phyloP scores from a whole-genome alignment of 2,113 vertebrate genomes.

The Pollimyrus isidori region DNA sequence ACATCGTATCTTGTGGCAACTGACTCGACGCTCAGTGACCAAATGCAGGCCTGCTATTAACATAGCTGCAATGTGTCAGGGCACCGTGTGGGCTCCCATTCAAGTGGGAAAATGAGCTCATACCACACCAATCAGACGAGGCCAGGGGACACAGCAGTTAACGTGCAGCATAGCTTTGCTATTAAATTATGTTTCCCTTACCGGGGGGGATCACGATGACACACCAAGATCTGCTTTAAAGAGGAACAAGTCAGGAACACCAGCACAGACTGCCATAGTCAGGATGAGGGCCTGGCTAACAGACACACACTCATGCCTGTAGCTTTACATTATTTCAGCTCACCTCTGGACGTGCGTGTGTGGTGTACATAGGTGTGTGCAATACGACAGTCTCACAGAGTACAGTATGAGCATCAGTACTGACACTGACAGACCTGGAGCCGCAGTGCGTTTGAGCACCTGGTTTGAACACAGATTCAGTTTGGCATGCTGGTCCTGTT shows the following conservation, averaged over 20 bases:
- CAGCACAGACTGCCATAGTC: background rate
- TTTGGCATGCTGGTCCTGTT: slow-evolving; percentile 43
- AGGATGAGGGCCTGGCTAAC: background rate
- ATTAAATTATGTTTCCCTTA: slow-evolving; percentile 12
- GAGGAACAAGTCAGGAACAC: background rate
- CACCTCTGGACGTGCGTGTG: background rate
- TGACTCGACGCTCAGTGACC: background rate
- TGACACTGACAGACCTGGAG: slow-evolving; percentile 41
- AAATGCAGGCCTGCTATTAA: background rate
- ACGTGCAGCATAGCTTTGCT: background rate
- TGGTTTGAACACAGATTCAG: slow-evolving; percentile 54
- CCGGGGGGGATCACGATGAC: background rate
- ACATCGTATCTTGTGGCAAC: background rate
- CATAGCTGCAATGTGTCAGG: background rate
- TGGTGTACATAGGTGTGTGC: background rate
- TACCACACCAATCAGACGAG: background rate
- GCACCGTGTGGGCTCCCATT: background rate
- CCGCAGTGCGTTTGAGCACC: slow-evolving; percentile 43
- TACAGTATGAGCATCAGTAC: background rate
- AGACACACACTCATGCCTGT: background rate
- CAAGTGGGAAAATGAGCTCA: slow-evolving; percentile 17
- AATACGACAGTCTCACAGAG: background rate
- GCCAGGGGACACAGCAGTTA: background rate
- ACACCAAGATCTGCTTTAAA: background rate
- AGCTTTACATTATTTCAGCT: background rate